Evolutionary conservation across 37 sponge, comb jelly and placozoan species (phyloP).

Genomic region (Aphrocallistes beatrix): DNA sequence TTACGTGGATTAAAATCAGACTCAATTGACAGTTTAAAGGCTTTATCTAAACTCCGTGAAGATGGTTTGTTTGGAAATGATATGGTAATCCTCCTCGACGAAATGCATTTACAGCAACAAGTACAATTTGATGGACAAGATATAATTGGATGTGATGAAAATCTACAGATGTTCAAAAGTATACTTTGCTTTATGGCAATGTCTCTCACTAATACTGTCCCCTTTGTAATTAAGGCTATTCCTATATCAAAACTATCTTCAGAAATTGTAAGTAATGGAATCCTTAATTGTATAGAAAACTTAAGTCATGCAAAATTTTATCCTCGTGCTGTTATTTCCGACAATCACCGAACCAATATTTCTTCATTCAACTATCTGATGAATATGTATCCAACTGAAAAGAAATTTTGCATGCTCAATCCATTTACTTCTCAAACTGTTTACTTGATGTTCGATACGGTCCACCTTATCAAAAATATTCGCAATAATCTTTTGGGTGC

Average conservation of each 20-base stretch:
- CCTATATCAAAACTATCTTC: background rate
- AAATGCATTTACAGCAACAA: no score
- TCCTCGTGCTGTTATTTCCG: constrained; percentile 19
- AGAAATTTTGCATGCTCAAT: background rate
- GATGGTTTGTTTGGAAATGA: no score
- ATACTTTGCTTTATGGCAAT: background rate
- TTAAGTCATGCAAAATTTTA: background rate
- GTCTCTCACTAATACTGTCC: constrained; percentile 14
- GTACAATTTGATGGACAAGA: no score
- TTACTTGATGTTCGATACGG: constrained; percentile 8
- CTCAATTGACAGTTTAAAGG: background rate
- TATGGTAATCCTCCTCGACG: no score
- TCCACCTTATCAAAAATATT: background rate
- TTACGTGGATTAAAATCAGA: background rate
- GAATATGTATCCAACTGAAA: background rate
- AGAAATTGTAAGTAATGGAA: constrained; percentile 4
- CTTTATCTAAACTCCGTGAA: no score
- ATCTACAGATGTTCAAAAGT: background rate
- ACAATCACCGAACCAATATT: background rate
- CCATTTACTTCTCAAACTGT: background rate
- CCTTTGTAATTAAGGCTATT: background rate
- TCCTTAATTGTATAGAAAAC: background rate
- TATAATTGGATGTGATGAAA: no score
- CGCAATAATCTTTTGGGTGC: constrained; percentile 6
- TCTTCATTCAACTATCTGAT: background rate